phyloP scores from a whole-genome alignment of 1,140 invertebrate genomes.

The Drosophila setifemur region DNA sequence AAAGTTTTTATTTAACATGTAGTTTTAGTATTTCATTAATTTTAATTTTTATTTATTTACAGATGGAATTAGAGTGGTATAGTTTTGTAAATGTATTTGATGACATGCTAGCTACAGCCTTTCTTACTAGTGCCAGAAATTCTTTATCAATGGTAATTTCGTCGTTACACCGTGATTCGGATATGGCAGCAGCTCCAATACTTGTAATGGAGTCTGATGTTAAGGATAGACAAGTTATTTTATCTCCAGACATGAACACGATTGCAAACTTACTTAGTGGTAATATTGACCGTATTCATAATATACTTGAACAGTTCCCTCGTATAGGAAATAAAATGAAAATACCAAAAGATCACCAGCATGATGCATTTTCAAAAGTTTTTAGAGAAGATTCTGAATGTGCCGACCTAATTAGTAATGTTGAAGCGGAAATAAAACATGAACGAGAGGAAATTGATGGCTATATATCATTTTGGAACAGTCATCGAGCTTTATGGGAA shows the following conservation, averaged over 20 bases:
- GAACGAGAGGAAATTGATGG: constrained; percentile 84
- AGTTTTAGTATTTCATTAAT: too few relatives aligned
- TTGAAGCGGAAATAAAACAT: constrained; percentile 85
- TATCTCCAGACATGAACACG: constrained; percentile 86
- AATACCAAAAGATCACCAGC: constrained; percentile 77
- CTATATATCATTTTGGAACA: constrained; percentile 90
- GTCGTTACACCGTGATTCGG: constrained; percentile 89
- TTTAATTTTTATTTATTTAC: constrained; percentile 39
- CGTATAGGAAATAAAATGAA: constrained; percentile 86
- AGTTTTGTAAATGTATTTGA: constrained; percentile 90
- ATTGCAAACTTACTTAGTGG: constrained; percentile 84
- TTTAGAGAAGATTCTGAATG: constrained; percentile 85
- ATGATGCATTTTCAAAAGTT: constrained; percentile 75
- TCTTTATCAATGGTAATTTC: constrained; percentile 89
- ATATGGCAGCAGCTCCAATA: constrained; percentile 88
- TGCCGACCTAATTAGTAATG: constrained; percentile 84
- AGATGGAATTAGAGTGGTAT: constrained; percentile 90
- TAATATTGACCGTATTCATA: constrained; percentile 81
- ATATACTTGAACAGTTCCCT: constrained; percentile 83
- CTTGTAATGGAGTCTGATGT: constrained; percentile 82
- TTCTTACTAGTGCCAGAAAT: constrained; percentile 88
- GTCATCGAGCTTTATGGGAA: constrained; percentile 91
- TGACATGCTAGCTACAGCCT: constrained; percentile 88
- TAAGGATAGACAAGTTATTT: constrained; percentile 83
- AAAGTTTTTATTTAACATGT: too few relatives aligned